These are phyloP conservation scores for Lepisosteus oculatus DNA, from an alignment of 2,113 vertebrate species.

Conservation along the genomic window DNA sequence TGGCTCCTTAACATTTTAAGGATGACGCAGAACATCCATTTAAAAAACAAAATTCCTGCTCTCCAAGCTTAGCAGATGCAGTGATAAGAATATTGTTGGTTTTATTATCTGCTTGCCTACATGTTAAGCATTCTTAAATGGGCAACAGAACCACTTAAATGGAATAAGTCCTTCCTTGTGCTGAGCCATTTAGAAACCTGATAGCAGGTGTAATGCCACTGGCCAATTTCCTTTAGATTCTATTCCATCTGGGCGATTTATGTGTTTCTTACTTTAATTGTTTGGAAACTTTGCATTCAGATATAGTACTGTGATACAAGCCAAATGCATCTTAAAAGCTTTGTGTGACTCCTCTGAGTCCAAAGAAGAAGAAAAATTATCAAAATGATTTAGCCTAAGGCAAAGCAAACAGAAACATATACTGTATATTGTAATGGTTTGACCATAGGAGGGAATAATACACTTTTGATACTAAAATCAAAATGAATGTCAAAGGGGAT, in stretches of 20 bases:
- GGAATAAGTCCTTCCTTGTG: background rate
- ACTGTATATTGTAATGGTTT: too few relatives aligned
- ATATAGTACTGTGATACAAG: background rate
- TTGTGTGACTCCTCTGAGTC: background rate
- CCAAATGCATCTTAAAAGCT: background rate
- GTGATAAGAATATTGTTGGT: background rate
- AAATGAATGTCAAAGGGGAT: too few relatives aligned
- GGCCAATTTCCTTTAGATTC: background rate
- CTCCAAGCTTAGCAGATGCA: background rate
- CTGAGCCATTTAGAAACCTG: conserved; percentile 7
- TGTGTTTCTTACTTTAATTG: background rate
- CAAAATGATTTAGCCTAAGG: too few relatives aligned
- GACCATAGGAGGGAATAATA: too few relatives aligned
- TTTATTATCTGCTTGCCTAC: background rate
- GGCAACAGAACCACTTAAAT: background rate
- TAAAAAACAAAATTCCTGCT: background rate
- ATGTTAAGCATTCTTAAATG: background rate
- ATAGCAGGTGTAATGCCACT: background rate
- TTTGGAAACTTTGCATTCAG: background rate
- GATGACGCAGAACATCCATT: background rate
- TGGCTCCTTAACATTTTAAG: background rate
- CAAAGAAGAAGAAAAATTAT: too few relatives aligned
- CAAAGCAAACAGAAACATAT: too few relatives aligned
- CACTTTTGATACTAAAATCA: too few relatives aligned
- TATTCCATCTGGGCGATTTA: background rate